A percentile compares a stretch with the other conserved stretches of the same genome.
phyloP scores from a whole-genome alignment of 1,140 invertebrate species.

The Drosophila carrolli region DNA sequence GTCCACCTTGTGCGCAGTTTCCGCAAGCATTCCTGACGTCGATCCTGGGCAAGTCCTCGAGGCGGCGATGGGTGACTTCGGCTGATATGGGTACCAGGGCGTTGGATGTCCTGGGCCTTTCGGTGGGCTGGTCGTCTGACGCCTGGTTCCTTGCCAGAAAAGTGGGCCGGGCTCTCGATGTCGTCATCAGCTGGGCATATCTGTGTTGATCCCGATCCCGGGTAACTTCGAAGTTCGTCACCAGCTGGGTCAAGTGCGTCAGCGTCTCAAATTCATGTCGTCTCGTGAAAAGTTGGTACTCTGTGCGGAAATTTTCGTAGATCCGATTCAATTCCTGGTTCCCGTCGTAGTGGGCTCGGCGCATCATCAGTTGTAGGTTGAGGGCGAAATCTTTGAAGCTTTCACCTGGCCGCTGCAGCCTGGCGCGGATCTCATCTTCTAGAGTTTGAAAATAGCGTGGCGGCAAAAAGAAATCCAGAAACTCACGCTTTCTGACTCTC shows the following conservation, averaged over 20 bases:
- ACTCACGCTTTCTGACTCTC: background rate
- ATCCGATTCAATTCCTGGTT: background rate
- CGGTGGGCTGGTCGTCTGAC: background rate
- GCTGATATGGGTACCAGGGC: background rate
- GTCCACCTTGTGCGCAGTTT: background rate
- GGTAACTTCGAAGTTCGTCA: background rate
- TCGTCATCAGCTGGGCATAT: background rate
- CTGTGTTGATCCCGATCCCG: background rate
- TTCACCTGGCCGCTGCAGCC: background rate
- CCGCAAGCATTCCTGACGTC: too few relatives aligned
- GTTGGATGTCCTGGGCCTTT: background rate
- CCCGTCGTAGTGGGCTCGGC: background rate
- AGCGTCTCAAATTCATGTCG: too few relatives aligned
- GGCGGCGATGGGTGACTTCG: background rate
- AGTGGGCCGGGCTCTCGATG: background rate
- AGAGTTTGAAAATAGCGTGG: background rate
- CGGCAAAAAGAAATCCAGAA: slow-evolving; percentile 4
- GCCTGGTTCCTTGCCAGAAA: background rate
- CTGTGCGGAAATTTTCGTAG: background rate
- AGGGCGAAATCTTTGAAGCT: background rate
- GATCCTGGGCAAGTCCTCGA: too few relatives aligned
- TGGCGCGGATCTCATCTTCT: slow-evolving; percentile 1
- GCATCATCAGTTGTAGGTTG: slow-evolving; percentile 2
- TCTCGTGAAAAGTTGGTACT: background rate
- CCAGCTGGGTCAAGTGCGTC: too few relatives aligned